Conservation (phyloP, 2,113 vertebrate genomes). For the Eretmochelys imbricata region DNA sequence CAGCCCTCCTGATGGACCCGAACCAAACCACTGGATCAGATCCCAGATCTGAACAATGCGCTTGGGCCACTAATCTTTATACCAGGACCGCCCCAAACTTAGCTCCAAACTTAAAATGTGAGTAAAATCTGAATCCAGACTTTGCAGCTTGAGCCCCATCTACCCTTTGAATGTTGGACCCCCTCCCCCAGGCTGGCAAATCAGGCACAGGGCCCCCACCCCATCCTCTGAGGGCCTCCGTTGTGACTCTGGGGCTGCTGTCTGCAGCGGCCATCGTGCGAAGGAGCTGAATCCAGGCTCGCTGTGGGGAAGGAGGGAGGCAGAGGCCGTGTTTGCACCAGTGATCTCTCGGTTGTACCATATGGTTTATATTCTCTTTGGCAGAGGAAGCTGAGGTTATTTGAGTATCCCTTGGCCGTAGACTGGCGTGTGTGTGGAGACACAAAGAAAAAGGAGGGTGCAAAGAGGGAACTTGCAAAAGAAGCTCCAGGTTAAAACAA, state of each 20-base stretch:
- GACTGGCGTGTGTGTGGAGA: not conserved
- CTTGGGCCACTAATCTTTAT: not conserved
- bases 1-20: not conserved
- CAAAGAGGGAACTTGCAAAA: not conserved
- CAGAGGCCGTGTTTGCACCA: not conserved
- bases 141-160: not conserved
- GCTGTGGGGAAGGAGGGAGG: not conserved
- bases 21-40: not conserved
- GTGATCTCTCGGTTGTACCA: not conserved
- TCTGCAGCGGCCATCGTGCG: not conserved
- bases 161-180: not conserved
- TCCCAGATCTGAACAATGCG: not conserved
- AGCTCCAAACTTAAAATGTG: not conserved
- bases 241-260: not conserved
- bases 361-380: not conserved
- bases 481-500: not conserved
- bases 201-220: not conserved
- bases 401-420: slow-evolving; percentile 9
- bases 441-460: not conserved
- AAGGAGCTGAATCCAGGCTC: not conserved
- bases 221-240: not conserved
- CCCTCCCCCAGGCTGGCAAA: not conserved
- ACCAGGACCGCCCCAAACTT: not conserved
- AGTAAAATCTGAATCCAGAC: not conserved
- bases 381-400: slow-evolving; percentile 30